phyloP scores from a whole-genome alignment of 1,140 invertebrate species.

The Calliphora vicina region DNA sequence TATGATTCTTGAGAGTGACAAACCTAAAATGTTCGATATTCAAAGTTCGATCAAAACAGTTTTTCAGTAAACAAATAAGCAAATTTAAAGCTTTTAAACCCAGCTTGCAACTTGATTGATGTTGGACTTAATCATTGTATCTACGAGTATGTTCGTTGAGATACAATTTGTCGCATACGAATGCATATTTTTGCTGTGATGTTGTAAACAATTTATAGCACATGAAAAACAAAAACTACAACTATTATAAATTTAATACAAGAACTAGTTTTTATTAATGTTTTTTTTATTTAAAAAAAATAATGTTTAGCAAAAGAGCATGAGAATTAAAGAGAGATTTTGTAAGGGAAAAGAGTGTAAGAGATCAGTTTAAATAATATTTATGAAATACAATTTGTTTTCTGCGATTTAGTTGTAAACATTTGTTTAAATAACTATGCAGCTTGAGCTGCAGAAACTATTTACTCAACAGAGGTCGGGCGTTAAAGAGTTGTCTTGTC shows the following conservation, averaged over 20 bases:
- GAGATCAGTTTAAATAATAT: not conserved
- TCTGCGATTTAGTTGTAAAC: not conserved
- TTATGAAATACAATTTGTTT: not conserved
- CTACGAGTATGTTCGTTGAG: too few relatives aligned
- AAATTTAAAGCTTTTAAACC: too few relatives aligned
- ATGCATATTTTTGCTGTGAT: not conserved
- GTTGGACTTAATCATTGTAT: too few relatives aligned
- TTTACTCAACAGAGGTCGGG: slow-evolving; percentile 22
- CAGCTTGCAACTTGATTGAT: too few relatives aligned
- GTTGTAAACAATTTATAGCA: not conserved
- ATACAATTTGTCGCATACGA: not conserved
- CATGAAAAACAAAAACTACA: too few relatives aligned
- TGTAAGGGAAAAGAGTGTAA: not conserved
- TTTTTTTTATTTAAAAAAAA: too few relatives aligned
- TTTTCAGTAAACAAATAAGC: too few relatives aligned
- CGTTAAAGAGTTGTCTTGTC: not conserved
- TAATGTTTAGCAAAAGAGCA: too few relatives aligned
- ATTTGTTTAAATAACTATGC: slow-evolving; percentile 30
- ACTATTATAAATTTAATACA: slow-evolving; percentile 8
- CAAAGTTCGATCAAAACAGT: too few relatives aligned
- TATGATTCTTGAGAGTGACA: too few relatives aligned
- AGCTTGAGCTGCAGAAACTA: slow-evolving; percentile 21
- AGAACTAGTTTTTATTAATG: slow-evolving; percentile 1
- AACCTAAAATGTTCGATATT: too few relatives aligned
- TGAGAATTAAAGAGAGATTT: not conserved